Conservation (phyloP, 2,888 invertebrate genomes). For the Andrena flavipes region DNA sequence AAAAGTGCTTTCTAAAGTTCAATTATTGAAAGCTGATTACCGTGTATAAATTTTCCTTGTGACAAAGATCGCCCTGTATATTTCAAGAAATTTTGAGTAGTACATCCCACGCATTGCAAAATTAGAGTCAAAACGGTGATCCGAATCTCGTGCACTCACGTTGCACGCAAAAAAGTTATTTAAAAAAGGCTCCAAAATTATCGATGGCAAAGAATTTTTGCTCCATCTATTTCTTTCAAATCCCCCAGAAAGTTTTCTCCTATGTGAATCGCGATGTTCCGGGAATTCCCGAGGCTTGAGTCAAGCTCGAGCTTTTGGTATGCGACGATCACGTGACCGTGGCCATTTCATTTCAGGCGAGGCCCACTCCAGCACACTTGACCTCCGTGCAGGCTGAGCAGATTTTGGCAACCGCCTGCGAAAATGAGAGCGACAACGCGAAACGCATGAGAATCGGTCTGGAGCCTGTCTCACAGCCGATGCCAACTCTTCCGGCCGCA, state of each 20-base stretch:
- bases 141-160: too few relatives aligned
- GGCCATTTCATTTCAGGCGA: slow-evolving; percentile 87
- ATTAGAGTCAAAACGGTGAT: too few relatives aligned
- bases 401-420: slow-evolving; percentile 97
- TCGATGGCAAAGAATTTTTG: not conserved
- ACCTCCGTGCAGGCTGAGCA: slow-evolving; percentile 98
- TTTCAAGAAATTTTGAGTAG: too few relatives aligned
- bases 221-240: not conserved
- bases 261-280: not conserved
- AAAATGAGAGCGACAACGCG: slow-evolving; percentile 98
- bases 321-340: slow-evolving; percentile 60
- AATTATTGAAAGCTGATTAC: too few relatives aligned
- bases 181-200: too few relatives aligned
- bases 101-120: too few relatives aligned
- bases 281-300: slow-evolving; percentile 53
- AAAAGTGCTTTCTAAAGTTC: too few relatives aligned
- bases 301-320: slow-evolving; percentile 56
- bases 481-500: slow-evolving; percentile 91
- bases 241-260: not conserved
- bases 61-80: too few relatives aligned
- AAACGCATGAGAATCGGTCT: slow-evolving; percentile 98
- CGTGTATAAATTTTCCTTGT: too few relatives aligned
- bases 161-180: too few relatives aligned
- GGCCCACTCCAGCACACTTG: slow-evolving; percentile 97
- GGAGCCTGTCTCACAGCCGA: slow-evolving; percentile 96